Percentiles rank a stretch among this genome's conserved stretches.
phyloP scores from a whole-genome alignment of 2,888 invertebrate genomes.

The Xanthia icteritia region DNA sequence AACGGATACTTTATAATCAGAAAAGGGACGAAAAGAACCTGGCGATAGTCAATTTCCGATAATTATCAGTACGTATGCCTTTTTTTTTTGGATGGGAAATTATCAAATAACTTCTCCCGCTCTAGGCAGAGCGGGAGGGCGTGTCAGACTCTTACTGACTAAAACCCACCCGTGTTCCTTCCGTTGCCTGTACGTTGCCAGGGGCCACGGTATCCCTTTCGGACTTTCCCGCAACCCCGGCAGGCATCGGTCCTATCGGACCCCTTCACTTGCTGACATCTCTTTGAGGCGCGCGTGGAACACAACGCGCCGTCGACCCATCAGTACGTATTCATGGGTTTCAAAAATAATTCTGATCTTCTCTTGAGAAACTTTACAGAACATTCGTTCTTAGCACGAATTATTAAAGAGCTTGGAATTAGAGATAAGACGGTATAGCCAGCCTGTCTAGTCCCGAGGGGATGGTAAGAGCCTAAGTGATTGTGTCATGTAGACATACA shows the following conservation, averaged over 20 bases:
- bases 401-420: slow-evolving; percentile 20
- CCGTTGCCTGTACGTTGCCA: no score
- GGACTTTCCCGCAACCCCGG: no score
- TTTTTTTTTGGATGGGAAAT: no score
- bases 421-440: neutral
- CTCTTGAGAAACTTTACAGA: neutral
- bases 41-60: slow-evolving; percentile 25
- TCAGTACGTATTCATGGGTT: neutral
- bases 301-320: no score
- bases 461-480: slow-evolving; percentile 13
- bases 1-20: slow-evolving; percentile 11
- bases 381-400: slow-evolving; percentile 5
- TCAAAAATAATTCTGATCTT: neutral
- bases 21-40: slow-evolving; percentile 8
- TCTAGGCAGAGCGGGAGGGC: no score
- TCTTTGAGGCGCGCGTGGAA: no score
- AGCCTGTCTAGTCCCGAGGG: neutral
- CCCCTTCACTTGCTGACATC: no score
- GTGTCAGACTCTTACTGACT: no score
- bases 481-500: slow-evolving; percentile 22
- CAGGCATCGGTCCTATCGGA: no score
- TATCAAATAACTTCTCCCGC: no score
- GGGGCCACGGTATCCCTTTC: no score
- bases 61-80: slow-evolving; percentile 23
- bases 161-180: no score